phyloP scores from a whole-genome alignment of 2,888 invertebrate genomes.

The Yponomeuta plumbellus region DNA sequence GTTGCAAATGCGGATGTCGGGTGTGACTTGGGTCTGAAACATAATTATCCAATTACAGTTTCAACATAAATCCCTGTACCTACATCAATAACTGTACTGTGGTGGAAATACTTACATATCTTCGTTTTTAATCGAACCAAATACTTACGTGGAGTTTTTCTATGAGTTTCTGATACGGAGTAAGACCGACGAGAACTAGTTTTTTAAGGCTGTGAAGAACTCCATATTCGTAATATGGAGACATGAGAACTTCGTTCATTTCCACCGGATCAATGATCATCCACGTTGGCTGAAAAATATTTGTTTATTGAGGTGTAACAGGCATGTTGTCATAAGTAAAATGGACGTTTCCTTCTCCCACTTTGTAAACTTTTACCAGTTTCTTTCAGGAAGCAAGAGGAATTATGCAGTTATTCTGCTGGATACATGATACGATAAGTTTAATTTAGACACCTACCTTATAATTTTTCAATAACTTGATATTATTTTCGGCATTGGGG shows the following conservation, averaged over 20 bases:
- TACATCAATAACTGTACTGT: neutral
- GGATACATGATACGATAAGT: no score
- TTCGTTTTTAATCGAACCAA: neutral
- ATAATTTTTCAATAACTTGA: neutral
- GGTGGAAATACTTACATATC: neutral
- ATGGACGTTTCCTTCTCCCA: no score
- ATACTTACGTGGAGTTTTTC: neutral
- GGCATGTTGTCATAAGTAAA: no score
- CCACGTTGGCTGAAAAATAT: slow-evolving; percentile 8
- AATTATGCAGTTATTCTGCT: no score
- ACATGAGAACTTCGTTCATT: neutral
- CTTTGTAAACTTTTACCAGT: no score
- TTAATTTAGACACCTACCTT: neutral
- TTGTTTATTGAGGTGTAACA: neutral
- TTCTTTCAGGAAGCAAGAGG: no score
- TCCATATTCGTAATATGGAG: neutral
- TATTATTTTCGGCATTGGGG: neutral
- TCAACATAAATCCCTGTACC: neutral
- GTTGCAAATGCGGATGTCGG: neutral
- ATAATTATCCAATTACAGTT: neutral
- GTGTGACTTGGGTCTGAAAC: neutral
- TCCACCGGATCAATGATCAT: neutral
- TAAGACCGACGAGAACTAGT: neutral
- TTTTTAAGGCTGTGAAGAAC: neutral
- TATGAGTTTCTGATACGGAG: neutral